Base-by-base conservation (phyloP, 2,113 vertebrate species). In the Crypturellus undulatus region DNA sequence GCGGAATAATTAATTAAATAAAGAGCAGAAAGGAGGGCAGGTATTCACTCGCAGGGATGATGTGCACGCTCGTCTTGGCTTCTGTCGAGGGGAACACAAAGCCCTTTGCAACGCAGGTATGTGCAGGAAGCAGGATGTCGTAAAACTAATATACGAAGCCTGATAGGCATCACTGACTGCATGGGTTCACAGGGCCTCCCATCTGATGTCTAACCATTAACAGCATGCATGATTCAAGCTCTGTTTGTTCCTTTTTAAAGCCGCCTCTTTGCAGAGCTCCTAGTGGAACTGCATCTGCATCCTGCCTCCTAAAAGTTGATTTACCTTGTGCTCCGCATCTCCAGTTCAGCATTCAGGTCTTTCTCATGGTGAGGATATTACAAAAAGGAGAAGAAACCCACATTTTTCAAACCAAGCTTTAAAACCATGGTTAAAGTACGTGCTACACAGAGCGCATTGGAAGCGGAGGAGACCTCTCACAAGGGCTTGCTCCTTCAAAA, bases 1-100 rank as follows among this genome's bases (percentile, higher is more conserved):
- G 93, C 45, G 86, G 88, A 96, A 47, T 79, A 87, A 68, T 49
- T 68, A 71, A 96, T 95, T 82, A 90, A 88, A 81, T 77, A 90
- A 94, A 90, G 38, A 94, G 76, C 80, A 89, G 84, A 18, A 89
- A 79, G 89, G 84, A 36, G 19, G 51, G 15, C 72, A 89, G 0
- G 1, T 21, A 32, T 51, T 95, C 56, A 54, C 36, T 79, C 38
- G 59, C 36, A 78, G 72, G 12, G 52, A 83, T 87, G 68, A 95
- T 70, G 89, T 26, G 6, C 42, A 25, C 45, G 65, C 63, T 87
- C 86, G 79, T 59, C 40, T 60, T 84, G 69, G 83, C 78, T 92
- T 92, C 94, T 87, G 84, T 91, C 49, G 36, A 78, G n/a, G 26
- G 34, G 38, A 96, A 81, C 42, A 76, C 71, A 68, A 87, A 78